These are phyloP conservation scores for Labroides dimidiatus DNA, from an alignment of 2,797 vertebrate genomes.

Conservation along the genomic window DNA sequence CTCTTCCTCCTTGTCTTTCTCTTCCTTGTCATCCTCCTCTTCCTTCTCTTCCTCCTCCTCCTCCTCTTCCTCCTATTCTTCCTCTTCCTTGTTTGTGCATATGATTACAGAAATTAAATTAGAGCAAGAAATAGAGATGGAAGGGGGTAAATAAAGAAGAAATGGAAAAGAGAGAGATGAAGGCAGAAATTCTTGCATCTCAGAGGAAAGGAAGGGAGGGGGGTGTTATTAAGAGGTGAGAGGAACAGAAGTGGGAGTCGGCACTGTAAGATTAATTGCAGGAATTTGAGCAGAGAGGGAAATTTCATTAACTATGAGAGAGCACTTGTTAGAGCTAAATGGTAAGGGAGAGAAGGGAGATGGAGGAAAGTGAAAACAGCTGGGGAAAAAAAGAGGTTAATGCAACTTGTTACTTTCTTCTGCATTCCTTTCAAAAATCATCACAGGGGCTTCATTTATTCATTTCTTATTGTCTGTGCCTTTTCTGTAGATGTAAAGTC, in stretches of 20 bases:
- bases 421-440: not conserved
- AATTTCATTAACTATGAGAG: constrained; percentile 81
- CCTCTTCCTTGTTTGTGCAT: constrained; percentile 70
- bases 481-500: constrained; percentile 10
- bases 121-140: constrained; percentile 44
- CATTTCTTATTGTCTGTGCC: not conserved
- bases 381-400: constrained; percentile 26
- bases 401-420: constrained; percentile 15
- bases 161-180: not conserved
- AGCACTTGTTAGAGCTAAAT: constrained; percentile 82
- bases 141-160: constrained; percentile 3
- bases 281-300: constrained; percentile 79
- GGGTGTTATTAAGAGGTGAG: constrained; percentile 72
- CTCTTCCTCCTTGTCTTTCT: constrained; percentile 80
- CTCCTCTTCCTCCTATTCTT: constrained; percentile 1
- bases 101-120: constrained; percentile 80
- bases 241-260: constrained; percentile 68
- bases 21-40: constrained; percentile 22
- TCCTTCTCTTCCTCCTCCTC: constrained; percentile 12
- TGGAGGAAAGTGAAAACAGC: constrained; percentile 11
- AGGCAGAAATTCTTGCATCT: constrained; percentile 49
- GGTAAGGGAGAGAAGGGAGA: constrained; percentile 67
- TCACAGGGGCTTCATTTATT: not conserved
- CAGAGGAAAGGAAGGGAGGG: constrained; percentile 38
- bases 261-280: constrained; percentile 78